A percentile compares a stretch with the other conserved stretches of the same genome.
Conservation (phyloP, 2,113 vertebrate species). For the Dipodomys spectabilis region DNA sequence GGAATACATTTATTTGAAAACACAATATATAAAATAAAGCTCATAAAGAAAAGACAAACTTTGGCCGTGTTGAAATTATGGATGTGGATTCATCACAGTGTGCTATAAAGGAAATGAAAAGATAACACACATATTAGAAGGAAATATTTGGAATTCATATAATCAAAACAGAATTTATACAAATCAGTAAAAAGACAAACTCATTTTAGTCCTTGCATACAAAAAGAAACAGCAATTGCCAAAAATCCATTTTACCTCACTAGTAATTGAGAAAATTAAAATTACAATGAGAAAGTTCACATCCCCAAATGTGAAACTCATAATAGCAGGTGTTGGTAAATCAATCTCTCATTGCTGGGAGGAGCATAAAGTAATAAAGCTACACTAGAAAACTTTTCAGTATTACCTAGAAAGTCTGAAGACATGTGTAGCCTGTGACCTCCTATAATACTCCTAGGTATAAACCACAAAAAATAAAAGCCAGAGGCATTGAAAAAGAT, state of each 20-base stretch:
- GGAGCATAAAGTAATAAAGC: not conserved
- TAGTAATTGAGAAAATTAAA: conserved; percentile 16
- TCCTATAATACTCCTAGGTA: not conserved
- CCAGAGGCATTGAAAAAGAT: too few species aligned
- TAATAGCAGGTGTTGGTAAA: not conserved
- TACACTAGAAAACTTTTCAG: not conserved
- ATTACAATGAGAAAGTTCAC: not conserved
- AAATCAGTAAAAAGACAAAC: conserved; percentile 10
- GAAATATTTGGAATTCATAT: conserved; percentile 12
- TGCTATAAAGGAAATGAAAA: conserved; percentile 2
- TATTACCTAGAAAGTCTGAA: not conserved
- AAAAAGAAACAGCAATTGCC: not conserved
- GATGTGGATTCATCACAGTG: not conserved
- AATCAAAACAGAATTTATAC: not conserved
- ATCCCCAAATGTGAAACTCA: not conserved
- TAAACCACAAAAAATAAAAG: too few species aligned
- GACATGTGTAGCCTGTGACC: too few species aligned
- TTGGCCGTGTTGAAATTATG: conserved; percentile 36
- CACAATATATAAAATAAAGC: conserved; percentile 35
- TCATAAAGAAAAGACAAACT: conserved; percentile 48
- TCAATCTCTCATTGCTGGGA: not conserved
- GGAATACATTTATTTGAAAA: conserved; percentile 50
- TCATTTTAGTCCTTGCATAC: not conserved
- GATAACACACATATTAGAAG: not conserved
- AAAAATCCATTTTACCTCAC: not conserved